Conservation (phyloP, 2,797 vertebrate genomes). For the Gymnoscopelus braueri region DNA sequence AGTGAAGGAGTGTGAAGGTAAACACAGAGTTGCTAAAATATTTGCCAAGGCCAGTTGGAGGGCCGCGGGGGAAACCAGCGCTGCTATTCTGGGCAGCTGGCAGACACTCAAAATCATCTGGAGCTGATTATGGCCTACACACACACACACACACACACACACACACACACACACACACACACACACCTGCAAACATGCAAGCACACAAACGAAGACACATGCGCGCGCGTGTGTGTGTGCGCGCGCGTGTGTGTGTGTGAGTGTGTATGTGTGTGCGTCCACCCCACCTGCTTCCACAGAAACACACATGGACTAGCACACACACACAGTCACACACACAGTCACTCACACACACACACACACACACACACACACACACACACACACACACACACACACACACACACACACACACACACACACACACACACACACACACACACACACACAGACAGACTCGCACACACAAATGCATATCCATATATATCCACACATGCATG, state of each 20-base stretch:
- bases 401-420: not conserved
- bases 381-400: not conserved
- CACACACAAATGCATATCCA: not conserved
- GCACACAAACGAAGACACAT: not conserved
- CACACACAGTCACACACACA: conserved; percentile 41
- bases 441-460: not conserved
- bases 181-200: conserved; percentile 3
- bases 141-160: conserved; percentile 38
- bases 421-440: conserved; percentile 48
- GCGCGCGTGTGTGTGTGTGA: too few species aligned
- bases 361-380: conserved; percentile 1
- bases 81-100: conserved; percentile 83
- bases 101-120: conserved; percentile 81
- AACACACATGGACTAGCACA: conserved; percentile 15
- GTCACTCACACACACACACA: not conserved
- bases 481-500: conserved; percentile 10
- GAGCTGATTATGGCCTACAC: conserved; percentile 78
- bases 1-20: conserved; percentile 75
- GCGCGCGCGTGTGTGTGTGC: too few species aligned
- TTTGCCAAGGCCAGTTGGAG: conserved; percentile 81
- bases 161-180: conserved; percentile 39
- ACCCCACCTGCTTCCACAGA: too few species aligned
- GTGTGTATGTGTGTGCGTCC: too few species aligned
- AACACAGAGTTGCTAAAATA: conserved; percentile 83
- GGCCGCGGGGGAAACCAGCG: conserved; percentile 73